phyloP scores from a whole-genome alignment of 1,140 invertebrate genomes.

The Berghia stephanieae region DNA sequence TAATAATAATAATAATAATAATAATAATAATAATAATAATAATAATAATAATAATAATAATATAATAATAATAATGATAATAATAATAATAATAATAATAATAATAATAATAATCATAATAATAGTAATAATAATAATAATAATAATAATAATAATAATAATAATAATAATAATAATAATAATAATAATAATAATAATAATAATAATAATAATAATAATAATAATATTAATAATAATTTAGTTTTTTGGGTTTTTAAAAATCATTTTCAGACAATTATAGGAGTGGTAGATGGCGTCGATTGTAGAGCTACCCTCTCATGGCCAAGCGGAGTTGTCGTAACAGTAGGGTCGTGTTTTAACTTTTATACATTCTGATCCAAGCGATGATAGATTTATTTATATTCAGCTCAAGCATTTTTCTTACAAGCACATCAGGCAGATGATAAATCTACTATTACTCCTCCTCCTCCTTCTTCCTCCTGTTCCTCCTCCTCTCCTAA shows the following conservation, averaged over 20 bases:
- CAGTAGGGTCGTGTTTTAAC: no score
- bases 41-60: conserved; percentile 23
- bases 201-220: conserved; percentile 37
- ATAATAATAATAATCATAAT: conserved; percentile 38
- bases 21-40: conserved; percentile 16
- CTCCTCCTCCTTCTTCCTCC: no score
- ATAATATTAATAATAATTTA: conserved; percentile 33
- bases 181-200: conserved; percentile 40
- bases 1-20: not conserved
- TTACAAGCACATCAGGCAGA: no score
- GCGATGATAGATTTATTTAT: no score
- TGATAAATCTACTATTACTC: no score
- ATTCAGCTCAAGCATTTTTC: no score
- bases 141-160: conserved; percentile 37
- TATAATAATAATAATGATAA: conserved; percentile 9
- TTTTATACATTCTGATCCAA: no score
- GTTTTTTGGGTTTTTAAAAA: not conserved
- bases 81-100: conserved; percentile 23
- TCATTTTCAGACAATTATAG: not conserved
- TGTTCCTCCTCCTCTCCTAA: not conserved
- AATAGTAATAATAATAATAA: conserved; percentile 40
- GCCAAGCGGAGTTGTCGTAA: no score
- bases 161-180: conserved; percentile 40
- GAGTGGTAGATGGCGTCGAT: no score
- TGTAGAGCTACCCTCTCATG: no score